These are phyloP conservation scores for Australoheros scitulus DNA, from an alignment of 2,113 vertebrate species.

Conservation along the genomic window DNA sequence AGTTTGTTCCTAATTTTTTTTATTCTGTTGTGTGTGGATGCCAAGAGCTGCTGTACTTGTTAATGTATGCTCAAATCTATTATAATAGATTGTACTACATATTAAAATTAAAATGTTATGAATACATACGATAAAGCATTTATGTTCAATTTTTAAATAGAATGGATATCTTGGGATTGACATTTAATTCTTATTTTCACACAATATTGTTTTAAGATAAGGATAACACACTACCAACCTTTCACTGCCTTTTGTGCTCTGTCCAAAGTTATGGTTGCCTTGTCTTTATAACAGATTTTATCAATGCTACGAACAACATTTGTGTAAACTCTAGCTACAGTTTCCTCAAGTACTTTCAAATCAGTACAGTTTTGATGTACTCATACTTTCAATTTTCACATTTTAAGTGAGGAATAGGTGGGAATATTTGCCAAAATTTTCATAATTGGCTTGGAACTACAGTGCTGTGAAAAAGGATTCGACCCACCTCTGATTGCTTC, in stretches of 20 bases:
- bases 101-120: background rate
- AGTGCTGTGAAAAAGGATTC: background rate
- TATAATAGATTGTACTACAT: constrained; percentile 3
- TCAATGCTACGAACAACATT: background rate
- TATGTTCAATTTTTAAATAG: background rate
- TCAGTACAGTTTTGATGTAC: background rate
- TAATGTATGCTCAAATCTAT: constrained; percentile 7
- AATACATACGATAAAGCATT: background rate
- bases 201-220: background rate
- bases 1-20: background rate
- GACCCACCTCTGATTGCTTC: background rate
- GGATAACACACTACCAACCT: constrained; percentile 2
- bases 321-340: background rate
- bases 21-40: constrained; percentile 2
- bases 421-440: background rate
- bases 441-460: background rate
- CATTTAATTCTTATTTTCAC: background rate
- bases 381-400: background rate
- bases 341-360: constrained; percentile 1
- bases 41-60: constrained; percentile 7
- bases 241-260: background rate
- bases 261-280: background rate
- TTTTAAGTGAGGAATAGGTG: background rate
- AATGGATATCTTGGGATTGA: background rate
- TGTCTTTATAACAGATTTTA: background rate